Base-by-base conservation (phyloP, 2,113 vertebrate genomes). In the Hydrochoerus hydrochaeris region DNA sequence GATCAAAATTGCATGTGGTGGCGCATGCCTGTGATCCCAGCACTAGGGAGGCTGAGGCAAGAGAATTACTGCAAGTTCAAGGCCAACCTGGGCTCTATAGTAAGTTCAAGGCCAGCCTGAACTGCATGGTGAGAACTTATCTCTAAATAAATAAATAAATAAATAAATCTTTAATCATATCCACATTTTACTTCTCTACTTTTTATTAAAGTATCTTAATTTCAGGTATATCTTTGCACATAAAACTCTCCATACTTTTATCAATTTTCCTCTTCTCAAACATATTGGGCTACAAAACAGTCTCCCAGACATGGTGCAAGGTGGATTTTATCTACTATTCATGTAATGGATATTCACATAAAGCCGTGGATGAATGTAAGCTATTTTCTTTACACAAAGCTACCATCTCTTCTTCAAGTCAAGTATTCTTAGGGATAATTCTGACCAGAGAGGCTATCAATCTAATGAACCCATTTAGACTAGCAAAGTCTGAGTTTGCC, bases 121-220 rank as follows among this genome's bases (percentile, higher is more conserved):
- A n/a, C 35, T 38, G 13, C 32, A n/a, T 30, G 16, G 67, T 20
- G 35, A 38, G 35, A n/a, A 7, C 35, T 13, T 35, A 67, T 38
- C 35, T 20, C 35, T 69, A 69, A 69, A 69, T n/a, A 69, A 69
- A n/a, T 67, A 67, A 67, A 16, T 58, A 58, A 58, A 58, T 58
- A 20, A 62, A 62, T 62, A 28, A 62, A 62, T 69, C 32, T 89
- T 32, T 41, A 32, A 86, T 73, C 81, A 90, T 52, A 83, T 41
- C 38, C 28, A 85, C 14, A 0, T 9, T 62, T 93, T 80, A 90
- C 7, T 67, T 90, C 71, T 58, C n/a, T 11, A 71, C 44, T 93
- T 32, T 86, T 13, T 82, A 41, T 63, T 26, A 90, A 80, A 81
- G 41, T 81, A 73, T 54, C 78, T 88, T 88, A 83, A 92, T 88